Conservation (phyloP, 2,797 vertebrate species). For the Pteronotus mesoamericanus region DNA sequence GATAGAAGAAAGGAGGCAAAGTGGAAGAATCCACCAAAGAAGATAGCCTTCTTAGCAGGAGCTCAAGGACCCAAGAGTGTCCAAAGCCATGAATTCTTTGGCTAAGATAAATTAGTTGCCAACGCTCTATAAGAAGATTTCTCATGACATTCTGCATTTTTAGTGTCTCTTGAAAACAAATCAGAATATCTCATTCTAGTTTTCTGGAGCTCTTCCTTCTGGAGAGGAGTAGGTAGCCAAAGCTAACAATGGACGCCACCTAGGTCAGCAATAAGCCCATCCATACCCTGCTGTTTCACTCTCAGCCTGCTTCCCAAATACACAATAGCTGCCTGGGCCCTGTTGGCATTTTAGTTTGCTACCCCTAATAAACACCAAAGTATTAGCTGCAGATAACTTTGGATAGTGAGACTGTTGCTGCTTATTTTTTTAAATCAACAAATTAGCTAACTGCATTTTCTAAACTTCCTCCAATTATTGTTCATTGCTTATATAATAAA, state of each 20-base stretch:
- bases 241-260: not conserved
- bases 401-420: not conserved
- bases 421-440: not conserved
- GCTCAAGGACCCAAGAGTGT: not conserved
- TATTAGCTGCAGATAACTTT: not conserved
- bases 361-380: not conserved
- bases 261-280: fast-evolving
- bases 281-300: fast-evolving
- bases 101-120: not conserved
- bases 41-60: fast-evolving
- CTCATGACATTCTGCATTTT: not conserved
- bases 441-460: not conserved
- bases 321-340: not conserved
- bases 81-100: not conserved
- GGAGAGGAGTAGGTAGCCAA: not conserved
- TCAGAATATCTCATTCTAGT: not conserved
- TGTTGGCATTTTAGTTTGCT: not conserved
- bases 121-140: not conserved
- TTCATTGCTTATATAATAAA: not conserved
- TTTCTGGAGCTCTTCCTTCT: not conserved
- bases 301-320: not conserved
- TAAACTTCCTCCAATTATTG: conserved; percentile 8
- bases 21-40: not conserved
- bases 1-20: not conserved
- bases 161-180: not conserved